phyloP scores from a whole-genome alignment of 2,797 vertebrate species.

The Pachyuromys duprasi region DNA sequence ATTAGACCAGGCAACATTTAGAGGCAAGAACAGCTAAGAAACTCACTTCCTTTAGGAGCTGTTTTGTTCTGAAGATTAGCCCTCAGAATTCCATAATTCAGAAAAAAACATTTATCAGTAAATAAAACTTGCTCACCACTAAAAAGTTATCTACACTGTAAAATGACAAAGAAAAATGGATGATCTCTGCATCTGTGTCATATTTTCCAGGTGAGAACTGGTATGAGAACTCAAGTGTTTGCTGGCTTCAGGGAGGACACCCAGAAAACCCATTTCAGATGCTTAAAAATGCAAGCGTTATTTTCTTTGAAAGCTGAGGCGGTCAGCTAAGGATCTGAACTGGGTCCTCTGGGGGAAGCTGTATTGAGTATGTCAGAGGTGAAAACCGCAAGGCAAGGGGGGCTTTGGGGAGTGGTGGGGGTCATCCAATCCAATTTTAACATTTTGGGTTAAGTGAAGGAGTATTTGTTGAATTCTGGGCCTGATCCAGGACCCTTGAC shows the following conservation, averaged over 20 bases:
- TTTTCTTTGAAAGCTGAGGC: too few relatives aligned
- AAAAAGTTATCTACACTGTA: constrained; percentile 51
- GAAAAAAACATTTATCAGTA: constrained; percentile 30
- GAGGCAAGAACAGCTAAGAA: constrained; percentile 46
- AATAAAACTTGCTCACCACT: constrained; percentile 48
- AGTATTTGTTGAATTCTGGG: not conserved
- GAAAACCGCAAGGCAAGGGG: too few relatives aligned
- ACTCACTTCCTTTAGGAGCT: not conserved
- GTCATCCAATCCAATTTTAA: not conserved
- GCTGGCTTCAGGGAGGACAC: too few relatives aligned
- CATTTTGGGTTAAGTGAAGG: not conserved
- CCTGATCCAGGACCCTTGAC: not conserved
- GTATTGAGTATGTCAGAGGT: too few relatives aligned
- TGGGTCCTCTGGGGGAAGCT: too few relatives aligned
- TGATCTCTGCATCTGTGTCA: not conserved
- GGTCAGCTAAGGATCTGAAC: too few relatives aligned
- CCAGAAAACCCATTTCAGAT: too few relatives aligned
- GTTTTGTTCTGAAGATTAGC: constrained; percentile 52
- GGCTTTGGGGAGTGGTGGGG: not conserved
- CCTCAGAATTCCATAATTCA: constrained; percentile 19
- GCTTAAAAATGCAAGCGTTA: too few relatives aligned
- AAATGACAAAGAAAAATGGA: not conserved
- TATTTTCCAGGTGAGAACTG: not conserved
- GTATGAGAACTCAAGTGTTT: not conserved
- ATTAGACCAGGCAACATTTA: not conserved